phyloP scores from a whole-genome alignment of 2,888 invertebrate species.

The Pollenia griseotomentosa region DNA sequence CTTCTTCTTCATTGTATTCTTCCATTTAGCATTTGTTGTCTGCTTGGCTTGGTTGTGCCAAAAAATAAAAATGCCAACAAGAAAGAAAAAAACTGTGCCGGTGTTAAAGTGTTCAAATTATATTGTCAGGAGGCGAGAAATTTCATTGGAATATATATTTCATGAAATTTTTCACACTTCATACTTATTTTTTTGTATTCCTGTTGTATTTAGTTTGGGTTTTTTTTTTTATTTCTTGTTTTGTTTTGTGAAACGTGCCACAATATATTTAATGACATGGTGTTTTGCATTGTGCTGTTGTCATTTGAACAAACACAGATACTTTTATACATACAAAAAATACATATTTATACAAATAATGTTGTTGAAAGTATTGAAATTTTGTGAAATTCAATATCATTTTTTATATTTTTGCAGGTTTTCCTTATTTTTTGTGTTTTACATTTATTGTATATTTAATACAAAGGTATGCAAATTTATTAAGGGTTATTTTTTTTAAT shows the following conservation, averaged over 20 bases:
- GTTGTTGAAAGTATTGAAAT: constrained; percentile 63
- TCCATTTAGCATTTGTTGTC: constrained; percentile 1
- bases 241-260: constrained; percentile 68
- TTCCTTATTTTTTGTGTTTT: constrained; percentile 39
- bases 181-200: constrained; percentile 31
- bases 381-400: constrained; percentile 70
- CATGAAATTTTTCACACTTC: constrained; percentile 71
- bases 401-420: constrained; percentile 70
- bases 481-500: constrained; percentile 54
- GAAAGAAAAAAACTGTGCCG: constrained; percentile 41
- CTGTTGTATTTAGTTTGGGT: constrained; percentile 13
- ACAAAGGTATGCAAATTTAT: constrained; percentile 69
- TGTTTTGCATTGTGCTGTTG: constrained; percentile 67
- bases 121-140: constrained; percentile 73
- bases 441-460: constrained; percentile 19
- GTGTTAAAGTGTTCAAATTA: constrained; percentile 69
- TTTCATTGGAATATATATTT: constrained; percentile 72
- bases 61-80: constrained; percentile 37
- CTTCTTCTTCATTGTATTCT: constrained; percentile 17
- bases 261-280: constrained; percentile 72
- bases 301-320: constrained; percentile 26
- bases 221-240: constrained; percentile 6
- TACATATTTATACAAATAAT: constrained; percentile 13
- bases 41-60: constrained; percentile 18
- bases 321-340: background rate